Evolutionary conservation across 2,113 vertebrate genomes (phyloP).

Genomic region (Hippocampus guttulatus): DNA sequence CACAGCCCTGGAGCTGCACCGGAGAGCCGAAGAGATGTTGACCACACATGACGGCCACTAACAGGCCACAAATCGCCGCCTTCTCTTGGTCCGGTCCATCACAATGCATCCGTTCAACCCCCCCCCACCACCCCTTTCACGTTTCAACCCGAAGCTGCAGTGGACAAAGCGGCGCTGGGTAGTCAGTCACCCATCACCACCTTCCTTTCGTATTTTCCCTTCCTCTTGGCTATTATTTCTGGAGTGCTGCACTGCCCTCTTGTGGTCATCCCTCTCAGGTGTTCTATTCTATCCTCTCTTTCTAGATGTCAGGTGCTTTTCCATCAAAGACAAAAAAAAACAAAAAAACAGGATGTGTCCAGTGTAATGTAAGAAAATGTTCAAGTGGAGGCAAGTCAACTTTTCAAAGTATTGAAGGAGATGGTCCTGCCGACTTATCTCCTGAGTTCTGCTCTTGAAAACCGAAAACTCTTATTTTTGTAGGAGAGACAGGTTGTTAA

Average conservation of each 20-base stretch:
- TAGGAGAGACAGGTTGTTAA: conserved; percentile 70
- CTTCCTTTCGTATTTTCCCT: conserved; percentile 14
- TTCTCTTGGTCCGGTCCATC: conserved; percentile 45
- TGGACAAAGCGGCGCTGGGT: conserved; percentile 20
- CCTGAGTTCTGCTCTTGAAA: conserved; percentile 2
- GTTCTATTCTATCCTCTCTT: conserved; percentile 48
- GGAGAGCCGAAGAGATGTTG: conserved; percentile 87
- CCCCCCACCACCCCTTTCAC: not conserved
- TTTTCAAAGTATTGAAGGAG: conserved; percentile 31
- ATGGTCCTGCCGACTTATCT: conserved; percentile 76
- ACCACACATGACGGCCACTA: conserved; percentile 87
- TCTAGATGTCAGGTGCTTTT: conserved; percentile 61
- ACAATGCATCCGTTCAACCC: conserved; percentile 35
- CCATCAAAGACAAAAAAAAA: not conserved
- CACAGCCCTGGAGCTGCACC: conserved; percentile 92
- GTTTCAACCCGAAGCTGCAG: not conserved
- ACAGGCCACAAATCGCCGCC: conserved; percentile 45
- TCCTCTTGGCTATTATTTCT: conserved; percentile 21
- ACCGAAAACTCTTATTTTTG: conserved; percentile 41
- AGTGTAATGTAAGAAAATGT: not conserved
- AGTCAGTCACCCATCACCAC: conserved; percentile 2
- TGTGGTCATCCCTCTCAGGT: conserved; percentile 68
- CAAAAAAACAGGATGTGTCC: conserved; percentile 24
- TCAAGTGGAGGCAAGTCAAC: conserved; percentile 24
- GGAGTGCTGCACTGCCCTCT: conserved; percentile 58